A percentile compares a stretch with the other conserved stretches of the same genome.
Evolutionary conservation across 2,113 vertebrate genomes (phyloP).

Genomic region (Cynopterus brachyotis): DNA sequence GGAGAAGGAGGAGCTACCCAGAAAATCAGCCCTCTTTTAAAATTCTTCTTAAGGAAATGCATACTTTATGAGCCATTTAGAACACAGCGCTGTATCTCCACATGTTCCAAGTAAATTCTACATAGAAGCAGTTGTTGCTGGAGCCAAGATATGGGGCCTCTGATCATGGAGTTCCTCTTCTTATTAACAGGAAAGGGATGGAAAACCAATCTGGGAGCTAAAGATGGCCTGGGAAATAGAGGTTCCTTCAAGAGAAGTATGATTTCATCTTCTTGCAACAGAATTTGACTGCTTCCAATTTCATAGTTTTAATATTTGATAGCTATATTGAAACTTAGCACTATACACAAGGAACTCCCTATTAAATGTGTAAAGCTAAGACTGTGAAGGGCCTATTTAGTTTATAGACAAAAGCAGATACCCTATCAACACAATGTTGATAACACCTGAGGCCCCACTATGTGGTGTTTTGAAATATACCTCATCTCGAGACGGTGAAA

Average conservation of each 20-base stretch:
- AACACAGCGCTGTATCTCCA: slow-evolving; percentile 46
- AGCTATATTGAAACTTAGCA: neutral
- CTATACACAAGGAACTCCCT: neutral
- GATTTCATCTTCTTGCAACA: neutral
- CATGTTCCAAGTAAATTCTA: slow-evolving; percentile 57
- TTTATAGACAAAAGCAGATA: neutral
- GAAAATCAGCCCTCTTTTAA: slow-evolving; percentile 22
- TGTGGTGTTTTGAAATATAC: neutral
- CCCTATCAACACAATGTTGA: accelerated
- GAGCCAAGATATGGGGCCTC: slow-evolving; percentile 35
- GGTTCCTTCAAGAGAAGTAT: neutral
- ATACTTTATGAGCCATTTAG: slow-evolving; percentile 77
- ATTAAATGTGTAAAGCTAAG: neutral
- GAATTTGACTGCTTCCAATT: neutral
- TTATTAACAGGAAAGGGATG: slow-evolving; percentile 1
- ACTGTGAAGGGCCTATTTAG: neutral
- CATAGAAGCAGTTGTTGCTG: slow-evolving; percentile 40
- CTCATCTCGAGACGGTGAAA: neutral
- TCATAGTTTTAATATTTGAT: neutral
- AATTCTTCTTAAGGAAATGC: slow-evolving; percentile 73
- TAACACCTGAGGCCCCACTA: neutral
- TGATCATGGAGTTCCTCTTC: neutral
- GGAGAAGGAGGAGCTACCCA: neutral
- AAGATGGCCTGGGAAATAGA: neutral
- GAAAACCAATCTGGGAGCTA: neutral